Conservation (phyloP, 2,113 vertebrate genomes). For the Cairina moschata region DNA sequence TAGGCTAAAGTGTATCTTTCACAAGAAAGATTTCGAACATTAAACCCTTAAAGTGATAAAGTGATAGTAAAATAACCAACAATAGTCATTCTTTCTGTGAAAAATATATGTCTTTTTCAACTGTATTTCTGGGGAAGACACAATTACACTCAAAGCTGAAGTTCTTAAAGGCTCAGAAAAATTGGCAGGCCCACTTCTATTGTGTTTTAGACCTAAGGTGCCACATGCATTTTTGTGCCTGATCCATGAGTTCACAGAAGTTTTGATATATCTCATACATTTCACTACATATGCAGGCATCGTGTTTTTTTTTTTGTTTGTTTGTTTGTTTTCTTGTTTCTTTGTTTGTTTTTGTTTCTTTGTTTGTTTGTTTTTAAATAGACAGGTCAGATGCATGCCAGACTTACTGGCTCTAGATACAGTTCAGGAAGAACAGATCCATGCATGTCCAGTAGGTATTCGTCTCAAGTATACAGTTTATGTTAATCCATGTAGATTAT, state of each 20-base stretch:
- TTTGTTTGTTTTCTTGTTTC: too few relatives aligned
- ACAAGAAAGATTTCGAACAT: neutral
- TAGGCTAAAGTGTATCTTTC: neutral
- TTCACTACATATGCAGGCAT: neutral
- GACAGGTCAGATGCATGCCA: neutral
- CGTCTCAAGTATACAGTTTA: neutral
- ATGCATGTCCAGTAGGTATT: neutral
- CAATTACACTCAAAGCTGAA: neutral
- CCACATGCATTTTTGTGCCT: neutral
- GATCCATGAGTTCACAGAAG: neutral
- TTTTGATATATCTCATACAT: neutral
- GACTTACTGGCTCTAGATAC: neutral
- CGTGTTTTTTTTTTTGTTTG: neutral
- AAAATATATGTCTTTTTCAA: neutral
- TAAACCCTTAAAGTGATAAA: neutral
- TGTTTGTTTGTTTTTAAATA: neutral
- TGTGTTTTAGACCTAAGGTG: neutral
- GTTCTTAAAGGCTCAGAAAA: neutral
- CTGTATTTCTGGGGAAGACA: neutral
- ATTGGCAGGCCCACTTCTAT: neutral
- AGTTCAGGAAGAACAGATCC: neutral
- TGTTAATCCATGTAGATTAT: neutral
- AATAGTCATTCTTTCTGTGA: neutral
- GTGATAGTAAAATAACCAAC: neutral
- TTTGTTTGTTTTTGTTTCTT: neutral